phyloP scores from a whole-genome alignment of 2,888 invertebrate genomes.

The Phortica magna region DNA sequence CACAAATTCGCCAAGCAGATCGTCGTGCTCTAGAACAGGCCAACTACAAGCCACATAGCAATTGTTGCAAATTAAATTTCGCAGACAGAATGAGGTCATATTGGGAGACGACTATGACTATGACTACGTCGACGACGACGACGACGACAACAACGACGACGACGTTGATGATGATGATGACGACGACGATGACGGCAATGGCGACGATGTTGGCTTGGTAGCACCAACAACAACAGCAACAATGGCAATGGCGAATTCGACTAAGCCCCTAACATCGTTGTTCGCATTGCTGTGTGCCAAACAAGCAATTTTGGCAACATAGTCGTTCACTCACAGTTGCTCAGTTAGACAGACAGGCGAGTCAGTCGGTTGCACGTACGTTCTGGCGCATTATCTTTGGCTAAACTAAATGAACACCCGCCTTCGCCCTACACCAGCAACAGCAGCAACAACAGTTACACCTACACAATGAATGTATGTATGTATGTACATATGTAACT shows the following conservation, averaged over 20 bases:
- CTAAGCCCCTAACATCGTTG: conserved; percentile 38
- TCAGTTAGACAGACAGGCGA: neutral
- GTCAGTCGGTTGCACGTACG: neutral
- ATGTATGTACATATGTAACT: neutral
- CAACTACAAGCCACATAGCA: conserved; percentile 19
- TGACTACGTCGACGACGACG: conserved; percentile 30
- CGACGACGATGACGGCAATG: conserved; percentile 35
- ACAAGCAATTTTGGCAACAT: conserved; percentile 25
- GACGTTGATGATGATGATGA: neutral
- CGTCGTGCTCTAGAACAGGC: neutral
- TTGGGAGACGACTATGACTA: conserved; percentile 53
- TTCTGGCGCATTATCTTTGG: neutral
- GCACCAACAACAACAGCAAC: conserved; percentile 33
- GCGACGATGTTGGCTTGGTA: conserved; percentile 32
- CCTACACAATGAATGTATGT: neutral
- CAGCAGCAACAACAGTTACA: neutral
- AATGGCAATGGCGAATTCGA: conserved; percentile 25
- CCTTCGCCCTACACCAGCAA: too few relatives aligned
- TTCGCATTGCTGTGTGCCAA: conserved; percentile 8
- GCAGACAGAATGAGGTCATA: conserved; percentile 66
- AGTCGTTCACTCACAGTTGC: too few relatives aligned
- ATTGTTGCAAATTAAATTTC: conserved; percentile 67
- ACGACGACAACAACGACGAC: conserved; percentile 23
- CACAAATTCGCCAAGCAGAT: conserved; percentile 40
- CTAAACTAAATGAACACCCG: too few relatives aligned